phyloP scores from a whole-genome alignment of 2,797 vertebrate species.

The Pygocentrus nattereri region DNA sequence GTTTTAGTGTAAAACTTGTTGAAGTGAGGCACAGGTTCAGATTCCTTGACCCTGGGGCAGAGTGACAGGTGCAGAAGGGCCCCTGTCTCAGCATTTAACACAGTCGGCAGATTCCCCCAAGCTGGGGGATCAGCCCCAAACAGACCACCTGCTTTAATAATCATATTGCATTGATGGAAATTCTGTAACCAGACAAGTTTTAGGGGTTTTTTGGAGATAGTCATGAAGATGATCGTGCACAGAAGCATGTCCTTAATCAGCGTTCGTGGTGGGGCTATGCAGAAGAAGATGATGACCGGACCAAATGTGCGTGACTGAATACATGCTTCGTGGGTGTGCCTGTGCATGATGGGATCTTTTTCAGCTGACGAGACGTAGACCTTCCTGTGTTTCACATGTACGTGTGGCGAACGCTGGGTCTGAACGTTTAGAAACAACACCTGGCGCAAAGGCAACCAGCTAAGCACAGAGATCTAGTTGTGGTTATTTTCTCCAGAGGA shows the following conservation, averaged over 20 bases:
- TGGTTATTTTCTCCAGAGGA: not conserved
- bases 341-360: not conserved
- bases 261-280: not conserved
- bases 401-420: not conserved
- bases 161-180: not conserved
- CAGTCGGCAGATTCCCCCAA: not conserved
- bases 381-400: conserved; percentile 3
- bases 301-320: not conserved
- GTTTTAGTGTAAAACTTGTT: not conserved
- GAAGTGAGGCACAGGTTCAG: not conserved
- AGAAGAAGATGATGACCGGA: not conserved
- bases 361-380: conserved; percentile 2
- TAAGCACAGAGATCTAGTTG: no score
- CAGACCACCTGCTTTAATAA: not conserved
- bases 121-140: not conserved
- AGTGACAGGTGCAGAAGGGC: conserved; percentile 2
- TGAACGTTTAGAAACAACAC: not conserved
- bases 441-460: not conserved
- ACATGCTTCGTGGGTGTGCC: not conserved
- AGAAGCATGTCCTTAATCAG: not conserved
- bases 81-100: not conserved
- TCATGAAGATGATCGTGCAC: no score
- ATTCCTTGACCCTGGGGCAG: not conserved
- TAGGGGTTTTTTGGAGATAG: not conserved
- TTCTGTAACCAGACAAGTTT: not conserved